A percentile compares a stretch with the other conserved stretches of the same genome.
Evolutionary conservation across 2,113 vertebrate species (phyloP).

Genomic region (Toxotes chatareus): DNA sequence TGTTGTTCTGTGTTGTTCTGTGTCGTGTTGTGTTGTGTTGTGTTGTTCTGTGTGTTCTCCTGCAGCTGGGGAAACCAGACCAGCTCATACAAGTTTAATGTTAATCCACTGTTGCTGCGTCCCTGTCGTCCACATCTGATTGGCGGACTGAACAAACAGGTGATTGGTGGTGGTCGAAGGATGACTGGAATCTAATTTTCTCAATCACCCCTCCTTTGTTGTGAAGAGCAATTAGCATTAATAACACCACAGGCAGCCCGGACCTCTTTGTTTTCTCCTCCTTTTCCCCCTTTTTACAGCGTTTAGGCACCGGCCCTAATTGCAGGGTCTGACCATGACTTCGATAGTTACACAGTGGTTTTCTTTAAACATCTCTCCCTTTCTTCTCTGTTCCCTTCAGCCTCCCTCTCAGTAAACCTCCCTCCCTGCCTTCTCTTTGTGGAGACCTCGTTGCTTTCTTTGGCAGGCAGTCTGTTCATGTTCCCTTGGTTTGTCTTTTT

Average conservation of each 20-base stretch:
- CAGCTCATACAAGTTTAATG: no score
- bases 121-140: no score
- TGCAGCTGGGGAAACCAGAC: no score
- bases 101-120: no score
- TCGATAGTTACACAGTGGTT: not conserved
- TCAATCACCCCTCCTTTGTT: not conserved
- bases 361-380: not conserved
- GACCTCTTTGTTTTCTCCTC: not conserved
- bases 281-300: no score
- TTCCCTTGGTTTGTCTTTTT: conserved; percentile 1
- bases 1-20: no score
- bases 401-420: not conserved
- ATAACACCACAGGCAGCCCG: not conserved
- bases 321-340: not conserved
- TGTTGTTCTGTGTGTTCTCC: no score
- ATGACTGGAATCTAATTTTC: not conserved
- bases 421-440: not conserved
- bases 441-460: not conserved
- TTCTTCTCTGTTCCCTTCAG: not conserved
- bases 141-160: no score
- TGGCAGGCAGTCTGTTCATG: conserved; percentile 2
- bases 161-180: no score
- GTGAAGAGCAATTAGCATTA: not conserved
- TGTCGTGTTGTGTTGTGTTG: no score
- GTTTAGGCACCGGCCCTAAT: not conserved